Evolutionary conservation across 2,888 invertebrate species (phyloP).

Genomic region (Graphium colonna): DNA sequence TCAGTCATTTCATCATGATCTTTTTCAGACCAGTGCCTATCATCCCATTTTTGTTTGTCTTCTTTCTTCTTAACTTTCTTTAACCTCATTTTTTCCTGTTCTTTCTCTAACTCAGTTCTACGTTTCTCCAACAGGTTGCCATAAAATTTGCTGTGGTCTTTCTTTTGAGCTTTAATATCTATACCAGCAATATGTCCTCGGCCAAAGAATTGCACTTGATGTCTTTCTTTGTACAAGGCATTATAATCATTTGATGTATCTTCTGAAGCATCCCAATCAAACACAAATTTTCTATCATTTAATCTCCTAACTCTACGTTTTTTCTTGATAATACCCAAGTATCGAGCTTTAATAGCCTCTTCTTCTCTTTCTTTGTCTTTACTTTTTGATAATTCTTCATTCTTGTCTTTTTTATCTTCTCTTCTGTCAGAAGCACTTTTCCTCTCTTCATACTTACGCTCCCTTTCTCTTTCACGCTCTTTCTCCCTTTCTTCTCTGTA

Average conservation of each 20-base stretch:
- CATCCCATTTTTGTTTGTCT: slow-evolving; percentile 99
- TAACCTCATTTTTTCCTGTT: slow-evolving; percentile 94
- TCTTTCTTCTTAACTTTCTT: slow-evolving; percentile 97
- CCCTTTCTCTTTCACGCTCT: slow-evolving; percentile 75
- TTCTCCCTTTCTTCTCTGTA: slow-evolving; percentile 64
- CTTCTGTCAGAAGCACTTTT: slow-evolving; percentile 73
- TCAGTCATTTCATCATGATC: slow-evolving; percentile 97
- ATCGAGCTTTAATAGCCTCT: slow-evolving; percentile 97
- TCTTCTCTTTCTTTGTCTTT: slow-evolving; percentile 95
- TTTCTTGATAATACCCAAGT: slow-evolving; percentile 95
- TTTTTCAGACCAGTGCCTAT: slow-evolving; percentile 99
- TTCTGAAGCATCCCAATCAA: slow-evolving; percentile 99
- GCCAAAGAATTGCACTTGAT: slow-evolving; percentile 98
- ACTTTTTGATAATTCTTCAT: slow-evolving; percentile 77
- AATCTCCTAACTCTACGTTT: slow-evolving; percentile 94
- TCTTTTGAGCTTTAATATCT: slow-evolving; percentile 96
- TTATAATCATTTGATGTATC: slow-evolving; percentile 99
- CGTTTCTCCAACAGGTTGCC: slow-evolving; percentile 96
- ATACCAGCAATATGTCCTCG: slow-evolving; percentile 98
- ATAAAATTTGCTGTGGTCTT: slow-evolving; percentile 98
- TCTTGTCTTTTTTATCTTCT: slow-evolving; percentile 67
- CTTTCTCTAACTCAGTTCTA: slow-evolving; percentile 97
- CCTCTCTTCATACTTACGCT: slow-evolving; percentile 72
- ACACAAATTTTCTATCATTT: slow-evolving; percentile 99
- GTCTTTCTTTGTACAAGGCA: slow-evolving; percentile 96